A percentile compares a stretch with the other conserved stretches of the same genome.
Evolutionary conservation across 2,797 vertebrate species (phyloP).

Genomic region (Muscicapa comitata): DNA sequence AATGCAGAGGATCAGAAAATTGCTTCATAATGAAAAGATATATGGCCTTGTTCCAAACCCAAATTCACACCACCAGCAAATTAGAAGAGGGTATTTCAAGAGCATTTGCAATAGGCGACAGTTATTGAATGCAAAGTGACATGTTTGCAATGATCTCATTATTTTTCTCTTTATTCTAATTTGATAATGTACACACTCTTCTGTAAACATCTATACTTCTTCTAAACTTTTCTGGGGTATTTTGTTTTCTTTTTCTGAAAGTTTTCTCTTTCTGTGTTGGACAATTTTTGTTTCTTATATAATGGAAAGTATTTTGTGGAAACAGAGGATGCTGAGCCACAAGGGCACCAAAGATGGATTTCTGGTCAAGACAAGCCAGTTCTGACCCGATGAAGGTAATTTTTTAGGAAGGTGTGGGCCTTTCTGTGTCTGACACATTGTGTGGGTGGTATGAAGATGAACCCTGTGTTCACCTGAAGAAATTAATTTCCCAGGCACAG

Average conservation of each 20-base stretch:
- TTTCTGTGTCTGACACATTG: neutral
- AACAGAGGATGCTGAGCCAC: neutral
- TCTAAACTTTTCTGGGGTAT: neutral
- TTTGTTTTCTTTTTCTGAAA: neutral
- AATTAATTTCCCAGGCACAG: neutral
- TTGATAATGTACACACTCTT: neutral
- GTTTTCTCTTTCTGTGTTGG: neutral
- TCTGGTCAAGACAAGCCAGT: neutral
- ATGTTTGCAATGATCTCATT: neutral
- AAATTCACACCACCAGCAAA: slow-evolving; percentile 45
- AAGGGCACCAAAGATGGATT: neutral
- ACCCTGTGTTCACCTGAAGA: neutral
- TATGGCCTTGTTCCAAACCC: slow-evolving; percentile 49
- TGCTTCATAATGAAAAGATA: slow-evolving; percentile 54
- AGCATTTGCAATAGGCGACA: slow-evolving; percentile 29
- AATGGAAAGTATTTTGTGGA: neutral
- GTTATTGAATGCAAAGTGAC: slow-evolving; percentile 19
- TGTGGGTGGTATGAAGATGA: neutral
- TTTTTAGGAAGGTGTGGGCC: neutral
- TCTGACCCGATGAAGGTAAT: neutral
- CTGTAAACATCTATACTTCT: neutral
- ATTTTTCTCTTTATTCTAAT: slow-evolving; percentile 10
- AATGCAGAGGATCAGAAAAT: slow-evolving; percentile 68
- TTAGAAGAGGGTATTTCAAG: slow-evolving; percentile 64
- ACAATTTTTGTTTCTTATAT: neutral